Base-by-base conservation (phyloP, 2,113 vertebrate species). In the Pipra filicauda region DNA sequence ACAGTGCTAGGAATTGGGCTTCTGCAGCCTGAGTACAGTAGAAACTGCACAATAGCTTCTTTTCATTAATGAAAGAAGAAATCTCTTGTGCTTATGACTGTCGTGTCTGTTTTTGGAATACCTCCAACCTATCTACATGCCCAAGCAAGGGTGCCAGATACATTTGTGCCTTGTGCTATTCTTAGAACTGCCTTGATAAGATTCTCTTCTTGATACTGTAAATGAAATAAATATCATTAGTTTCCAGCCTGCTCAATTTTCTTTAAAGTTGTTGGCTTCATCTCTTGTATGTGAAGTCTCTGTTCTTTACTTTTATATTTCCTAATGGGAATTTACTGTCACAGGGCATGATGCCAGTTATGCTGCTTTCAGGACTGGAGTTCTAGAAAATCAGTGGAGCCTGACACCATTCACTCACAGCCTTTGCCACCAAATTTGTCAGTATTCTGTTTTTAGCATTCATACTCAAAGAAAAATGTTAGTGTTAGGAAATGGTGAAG, bases 41-140 rank as follows among this genome's bases (percentile, higher is more conserved):
- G 91, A 59, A 85, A 52, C 72, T 88, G 70, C 90, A 97, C 97
- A 97, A 96, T 93, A 79, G 92, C 58, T 88, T 76, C 81, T 70
- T 97, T 97, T 97, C 97, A 96, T 84, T 79, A 57, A 87, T 57
- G 95, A 76, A 98, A 98, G 87, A 79, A 72, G 95, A 95, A 85
- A 58, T 94, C 95, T 96, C 96, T 97, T 98, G 97, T 98, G 93
- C 55, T 55, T 93, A 81, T 26, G 35, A 67, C 88, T 95, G 91
- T 87, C 0, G 2, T 93, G 62, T 85, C 88, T 91, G 79, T 13
- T 89, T 96, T 74, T 96, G 97, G 97, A 93, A 37, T 57, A 51
- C 49, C 51, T 91, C 94, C 94, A 97, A 61, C 33, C 51, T 94
- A 81, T 77, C 91, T 73, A 85, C 84, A 51, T 66, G 77, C 71